phyloP scores from a whole-genome alignment of 1,140 invertebrate genomes.

The Camponotus vicinus region DNA sequence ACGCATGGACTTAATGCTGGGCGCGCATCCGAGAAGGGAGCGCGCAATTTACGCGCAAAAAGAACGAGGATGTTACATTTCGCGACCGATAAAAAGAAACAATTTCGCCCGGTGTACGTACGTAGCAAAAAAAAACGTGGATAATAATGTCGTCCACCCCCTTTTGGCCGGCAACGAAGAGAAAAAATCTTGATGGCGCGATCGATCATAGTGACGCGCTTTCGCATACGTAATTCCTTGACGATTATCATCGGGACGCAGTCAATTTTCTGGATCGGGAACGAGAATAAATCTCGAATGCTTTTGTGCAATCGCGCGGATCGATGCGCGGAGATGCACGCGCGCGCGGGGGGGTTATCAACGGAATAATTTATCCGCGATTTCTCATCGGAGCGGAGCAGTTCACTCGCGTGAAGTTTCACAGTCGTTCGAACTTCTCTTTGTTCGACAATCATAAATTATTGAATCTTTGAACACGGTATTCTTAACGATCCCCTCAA shows the following conservation, averaged over 20 bases:
- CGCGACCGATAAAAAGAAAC: conserved; percentile 60
- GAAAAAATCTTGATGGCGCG: conserved; percentile 32
- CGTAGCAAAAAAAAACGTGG: conserved; percentile 20
- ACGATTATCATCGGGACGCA: background rate
- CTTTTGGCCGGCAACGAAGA: conserved; percentile 20
- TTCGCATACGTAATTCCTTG: background rate
- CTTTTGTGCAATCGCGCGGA: conserved; percentile 19
- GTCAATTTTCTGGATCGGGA: background rate
- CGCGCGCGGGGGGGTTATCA: conserved; percentile 32
- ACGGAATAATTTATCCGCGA: conserved; percentile 44
- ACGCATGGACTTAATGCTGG: conserved; percentile 74
- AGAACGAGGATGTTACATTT: conserved; percentile 73
- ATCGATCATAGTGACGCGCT: conserved; percentile 58
- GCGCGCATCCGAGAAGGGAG: conserved; percentile 62
- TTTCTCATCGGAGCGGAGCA: conserved; percentile 3
- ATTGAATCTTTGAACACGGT: conserved; percentile 58
- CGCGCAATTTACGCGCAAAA: conserved; percentile 76
- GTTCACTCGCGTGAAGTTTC: conserved; percentile 27
- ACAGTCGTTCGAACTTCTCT: conserved; percentile 49
- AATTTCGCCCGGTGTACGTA: conserved; percentile 54
- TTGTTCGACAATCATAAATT: conserved; percentile 63
- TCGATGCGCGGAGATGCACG: conserved; percentile 17
- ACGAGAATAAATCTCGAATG: background rate
- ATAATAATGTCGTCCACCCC: conserved; percentile 63
- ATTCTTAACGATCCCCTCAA: conserved; percentile 64